Evolutionary conservation across 2,113 vertebrate species (phyloP).

Genomic region (Chamaetylas fuelleborni): DNA sequence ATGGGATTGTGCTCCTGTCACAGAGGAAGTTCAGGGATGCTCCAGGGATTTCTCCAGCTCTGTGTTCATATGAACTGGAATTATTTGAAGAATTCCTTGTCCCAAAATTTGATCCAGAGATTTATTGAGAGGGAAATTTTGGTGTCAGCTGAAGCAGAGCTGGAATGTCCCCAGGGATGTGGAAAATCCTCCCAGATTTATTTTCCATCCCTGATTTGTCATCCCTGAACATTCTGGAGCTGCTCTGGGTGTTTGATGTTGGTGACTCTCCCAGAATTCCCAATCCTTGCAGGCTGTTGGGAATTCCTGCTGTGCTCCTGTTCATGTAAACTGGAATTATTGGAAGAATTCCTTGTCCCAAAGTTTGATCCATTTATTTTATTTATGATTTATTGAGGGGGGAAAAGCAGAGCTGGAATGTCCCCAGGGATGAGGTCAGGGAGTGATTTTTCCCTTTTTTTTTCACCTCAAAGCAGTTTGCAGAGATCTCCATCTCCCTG

Average conservation of each 20-base stretch:
- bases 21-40: too few species aligned
- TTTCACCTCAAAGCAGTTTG: not conserved
- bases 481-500: not conserved
- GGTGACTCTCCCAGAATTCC: not conserved
- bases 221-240: not conserved
- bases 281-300: not conserved
- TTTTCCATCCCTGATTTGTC: not conserved
- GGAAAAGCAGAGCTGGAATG: not conserved
- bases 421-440: not conserved
- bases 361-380: not conserved
- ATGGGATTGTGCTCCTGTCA: too few species aligned
- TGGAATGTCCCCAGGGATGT: too few species aligned
- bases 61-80: too few species aligned
- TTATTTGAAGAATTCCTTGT: too few species aligned
- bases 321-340: not conserved
- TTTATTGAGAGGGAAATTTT: too few species aligned
- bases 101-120: too few species aligned
- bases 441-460: not conserved
- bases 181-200: not conserved
- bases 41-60: too few species aligned
- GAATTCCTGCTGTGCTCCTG: too few species aligned
- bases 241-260: not conserved
- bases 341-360: not conserved
- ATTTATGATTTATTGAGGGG: not conserved
- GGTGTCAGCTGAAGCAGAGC: too few species aligned